Percentiles rank a stretch among this genome's conserved stretches.
phyloP scores from a whole-genome alignment of 37 sponge, comb jelly and placozoan genomes.

The Amphimedon queenslandica region DNA sequence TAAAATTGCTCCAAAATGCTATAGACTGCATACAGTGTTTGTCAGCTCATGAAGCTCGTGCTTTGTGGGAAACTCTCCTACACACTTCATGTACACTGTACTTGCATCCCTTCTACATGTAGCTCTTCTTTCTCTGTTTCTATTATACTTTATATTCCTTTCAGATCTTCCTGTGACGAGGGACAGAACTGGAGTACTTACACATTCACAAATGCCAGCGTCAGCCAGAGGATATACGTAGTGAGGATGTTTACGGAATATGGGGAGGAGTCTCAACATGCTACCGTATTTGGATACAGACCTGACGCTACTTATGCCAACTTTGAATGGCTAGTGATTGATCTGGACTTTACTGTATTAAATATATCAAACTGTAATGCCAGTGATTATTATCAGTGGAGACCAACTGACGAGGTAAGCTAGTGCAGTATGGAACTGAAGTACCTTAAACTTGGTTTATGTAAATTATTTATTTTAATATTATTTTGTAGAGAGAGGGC shows the following conservation, averaged over 20 bases:
- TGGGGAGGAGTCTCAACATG: conserved; percentile 15
- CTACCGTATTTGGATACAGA: conserved; percentile 4
- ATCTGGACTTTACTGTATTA: conserved; percentile 7
- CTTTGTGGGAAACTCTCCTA: background rate
- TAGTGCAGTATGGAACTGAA: background rate
- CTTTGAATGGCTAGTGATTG: conserved; percentile 15
- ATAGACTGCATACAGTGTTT: too few species aligned
- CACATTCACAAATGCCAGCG: background rate
- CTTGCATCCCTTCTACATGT: too few species aligned
- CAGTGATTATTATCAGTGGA: conserved; percentile 18
- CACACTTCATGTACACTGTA: background rate
- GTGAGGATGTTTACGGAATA: conserved; percentile 5
- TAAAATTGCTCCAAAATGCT: too few species aligned
- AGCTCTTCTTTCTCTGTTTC: too few species aligned
- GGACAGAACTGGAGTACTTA: conserved; percentile 2
- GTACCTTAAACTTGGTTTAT: background rate
- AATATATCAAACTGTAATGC: conserved; percentile 2
- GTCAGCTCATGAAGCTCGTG: background rate
- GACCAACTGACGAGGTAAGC: conserved; percentile 18
- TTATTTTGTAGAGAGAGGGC: background rate
- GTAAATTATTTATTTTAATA: background rate
- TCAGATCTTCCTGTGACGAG: conserved; percentile 24
- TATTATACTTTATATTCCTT: too few species aligned
- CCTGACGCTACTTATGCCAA: background rate
- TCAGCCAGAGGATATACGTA: background rate